Evolutionary conservation across 2,888 invertebrate species (phyloP), one percentile per base, ranked within the genome.

Genomic region (Plemyria rubiginata): DNA sequence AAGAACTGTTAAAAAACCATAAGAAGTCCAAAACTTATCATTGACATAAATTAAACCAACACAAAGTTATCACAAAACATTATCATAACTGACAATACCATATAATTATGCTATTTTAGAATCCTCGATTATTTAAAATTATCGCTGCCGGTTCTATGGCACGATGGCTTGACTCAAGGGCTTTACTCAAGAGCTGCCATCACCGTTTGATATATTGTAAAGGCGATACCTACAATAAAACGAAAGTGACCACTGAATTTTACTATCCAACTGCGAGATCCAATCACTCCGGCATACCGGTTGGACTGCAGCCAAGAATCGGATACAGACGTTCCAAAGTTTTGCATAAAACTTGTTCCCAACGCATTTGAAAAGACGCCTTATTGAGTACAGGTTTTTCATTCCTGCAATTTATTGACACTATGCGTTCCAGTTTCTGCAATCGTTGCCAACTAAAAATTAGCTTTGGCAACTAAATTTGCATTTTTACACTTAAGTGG

Each of bases 361-460:
- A 80, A 84, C 76, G 79, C 82, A 82, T 87, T 82, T 84, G 83
- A 87, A 81, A 83, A 84, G 83, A 85, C 72, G 69, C 74, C 70
- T 65, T 65, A 71, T 70, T 61, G 68, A 71, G 71, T 60, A 58
- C 60, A 65, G 64, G 62, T 69, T 67, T 66, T 70, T 68, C 62
- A 59, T 51, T 60, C 46, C 54, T 58, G 56, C 70, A 84, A 86
- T 86, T 84, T 87, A 85, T 86, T 71, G 80, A 72, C 76, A 66
- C 64, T 60, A 65, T 66, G 60, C 65, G 59, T 61, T 51, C 51
- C 32, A 63, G 62, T 51, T 61, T 58, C 63, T 63, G 57, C 54
- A 16, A 62, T 54, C 41, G 48, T 62, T 57, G 65, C 65, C 65
- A 65, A 65, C 55, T 60, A 55, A 63, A 59, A 60, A 43, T 55